Evolutionary conservation across 2,797 vertebrate species (phyloP).

Genomic region (Gobio occitaniae): DNA sequence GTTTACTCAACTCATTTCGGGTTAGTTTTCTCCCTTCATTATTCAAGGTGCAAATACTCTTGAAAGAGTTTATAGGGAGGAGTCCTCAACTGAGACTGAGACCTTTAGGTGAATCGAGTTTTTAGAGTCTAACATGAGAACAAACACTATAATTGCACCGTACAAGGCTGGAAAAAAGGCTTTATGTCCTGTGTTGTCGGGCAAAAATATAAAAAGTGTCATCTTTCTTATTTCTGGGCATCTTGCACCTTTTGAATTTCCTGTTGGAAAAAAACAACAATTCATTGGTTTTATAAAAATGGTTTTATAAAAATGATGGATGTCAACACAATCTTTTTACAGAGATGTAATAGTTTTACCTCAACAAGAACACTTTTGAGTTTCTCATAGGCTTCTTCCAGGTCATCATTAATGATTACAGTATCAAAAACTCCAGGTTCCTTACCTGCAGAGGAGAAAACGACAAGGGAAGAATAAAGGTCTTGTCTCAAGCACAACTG

Average conservation of each 20-base stretch:
- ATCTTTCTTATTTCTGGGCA: slow-evolving; percentile 45
- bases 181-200: slow-evolving; percentile 11
- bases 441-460: slow-evolving; percentile 78
- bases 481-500: neutral
- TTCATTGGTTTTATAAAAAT: neutral
- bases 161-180: slow-evolving; percentile 36
- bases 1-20: neutral
- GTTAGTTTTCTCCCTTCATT: neutral
- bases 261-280: slow-evolving; percentile 35
- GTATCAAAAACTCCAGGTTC: slow-evolving; percentile 92
- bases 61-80: neutral
- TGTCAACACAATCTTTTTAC: neutral
- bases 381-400: slow-evolving; percentile 87
- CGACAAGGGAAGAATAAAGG: neutral
- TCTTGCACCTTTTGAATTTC: slow-evolving; percentile 62
- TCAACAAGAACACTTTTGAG: slow-evolving; percentile 85
- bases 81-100: neutral
- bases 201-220: neutral
- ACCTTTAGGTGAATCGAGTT: neutral
- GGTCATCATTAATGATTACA: slow-evolving; percentile 90
- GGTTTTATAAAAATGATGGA: neutral
- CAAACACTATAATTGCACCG: slow-evolving; percentile 24
- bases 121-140: slow-evolving; percentile 1
- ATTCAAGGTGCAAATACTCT: slow-evolving; percentile 2
- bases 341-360: slow-evolving; percentile 70